phyloP scores from a whole-genome alignment of 2,888 invertebrate genomes.

The Eupeodes luniger region DNA sequence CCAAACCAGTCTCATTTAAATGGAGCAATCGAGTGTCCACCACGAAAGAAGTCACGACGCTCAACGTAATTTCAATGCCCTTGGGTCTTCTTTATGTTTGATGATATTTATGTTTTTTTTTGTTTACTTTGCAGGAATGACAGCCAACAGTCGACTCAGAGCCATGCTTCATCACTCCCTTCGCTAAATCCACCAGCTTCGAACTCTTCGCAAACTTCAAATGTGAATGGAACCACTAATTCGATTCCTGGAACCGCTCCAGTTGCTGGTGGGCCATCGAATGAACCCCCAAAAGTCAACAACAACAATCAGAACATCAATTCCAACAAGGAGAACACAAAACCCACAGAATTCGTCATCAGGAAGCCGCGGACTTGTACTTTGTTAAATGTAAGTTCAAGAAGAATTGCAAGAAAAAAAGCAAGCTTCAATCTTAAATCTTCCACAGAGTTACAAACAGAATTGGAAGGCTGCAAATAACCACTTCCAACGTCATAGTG shows the following conservation, averaged over 20 bases:
- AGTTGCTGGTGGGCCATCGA: background rate
- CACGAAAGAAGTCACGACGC: slow-evolving; percentile 96
- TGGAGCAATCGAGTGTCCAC: slow-evolving; percentile 86
- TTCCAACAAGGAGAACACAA: slow-evolving; percentile 83
- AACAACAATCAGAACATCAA: slow-evolving; percentile 78
- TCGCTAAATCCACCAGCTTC: slow-evolving; percentile 77
- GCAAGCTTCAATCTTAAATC: background rate
- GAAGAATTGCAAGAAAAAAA: background rate
- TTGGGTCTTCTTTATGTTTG: background rate
- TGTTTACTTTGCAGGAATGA: slow-evolving; percentile 80
- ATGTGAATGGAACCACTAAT: slow-evolving; percentile 66
- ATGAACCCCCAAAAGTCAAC: slow-evolving; percentile 66
- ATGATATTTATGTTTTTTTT: background rate
- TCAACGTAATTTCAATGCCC: slow-evolving; percentile 88
- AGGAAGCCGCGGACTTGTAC: slow-evolving; percentile 83
- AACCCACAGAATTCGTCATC: slow-evolving; percentile 81
- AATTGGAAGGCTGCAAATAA: slow-evolving; percentile 90
- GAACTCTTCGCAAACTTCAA: slow-evolving; percentile 76
- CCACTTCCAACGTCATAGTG: slow-evolving; percentile 90
- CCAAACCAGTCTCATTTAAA: slow-evolving; percentile 80
- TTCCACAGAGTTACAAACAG: slow-evolving; percentile 86
- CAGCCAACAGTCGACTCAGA: slow-evolving; percentile 82
- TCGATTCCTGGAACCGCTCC: slow-evolving; percentile 3
- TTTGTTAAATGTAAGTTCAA: slow-evolving; percentile 81
- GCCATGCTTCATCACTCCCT: slow-evolving; percentile 81